Conservation (phyloP, 2,113 vertebrate species). For the Actenoides hombroni region DNA sequence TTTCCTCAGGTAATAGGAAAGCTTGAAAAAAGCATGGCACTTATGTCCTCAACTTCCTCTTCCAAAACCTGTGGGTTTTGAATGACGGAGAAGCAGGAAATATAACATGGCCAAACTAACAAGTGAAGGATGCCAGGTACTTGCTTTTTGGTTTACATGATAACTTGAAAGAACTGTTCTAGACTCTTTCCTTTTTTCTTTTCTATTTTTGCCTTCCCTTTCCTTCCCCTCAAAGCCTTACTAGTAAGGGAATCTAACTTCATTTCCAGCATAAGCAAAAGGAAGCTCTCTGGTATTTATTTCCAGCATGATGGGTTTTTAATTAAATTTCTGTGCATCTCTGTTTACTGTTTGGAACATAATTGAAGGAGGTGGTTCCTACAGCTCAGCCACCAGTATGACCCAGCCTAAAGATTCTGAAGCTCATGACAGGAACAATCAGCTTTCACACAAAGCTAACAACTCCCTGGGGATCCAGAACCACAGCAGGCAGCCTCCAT, state of each 20-base stretch:
- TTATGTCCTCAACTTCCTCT: neutral
- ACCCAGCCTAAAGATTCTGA: neutral
- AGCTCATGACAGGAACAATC: neutral
- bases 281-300: neutral
- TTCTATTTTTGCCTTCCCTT: neutral
- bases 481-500: neutral
- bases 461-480: neutral
- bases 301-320: neutral
- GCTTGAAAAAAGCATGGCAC: neutral
- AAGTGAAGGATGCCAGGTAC: neutral
- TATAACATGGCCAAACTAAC: neutral
- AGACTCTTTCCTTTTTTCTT: neutral
- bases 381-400: neutral
- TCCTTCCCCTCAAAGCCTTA: neutral
- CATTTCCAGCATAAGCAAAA: neutral
- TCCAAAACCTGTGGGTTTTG: neutral
- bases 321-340: constrained; percentile 27
- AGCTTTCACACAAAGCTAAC: neutral
- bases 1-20: neutral
- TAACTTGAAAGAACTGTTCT: neutral
- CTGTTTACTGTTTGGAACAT: neutral
- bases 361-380: neutral
- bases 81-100: neutral
- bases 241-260: neutral
- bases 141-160: neutral